Percentiles rank a stretch among this genome's conserved stretches.
These are phyloP conservation scores for Nibea albiflora DNA, from an alignment of 2,113 vertebrate species.

Conservation along the genomic window DNA sequence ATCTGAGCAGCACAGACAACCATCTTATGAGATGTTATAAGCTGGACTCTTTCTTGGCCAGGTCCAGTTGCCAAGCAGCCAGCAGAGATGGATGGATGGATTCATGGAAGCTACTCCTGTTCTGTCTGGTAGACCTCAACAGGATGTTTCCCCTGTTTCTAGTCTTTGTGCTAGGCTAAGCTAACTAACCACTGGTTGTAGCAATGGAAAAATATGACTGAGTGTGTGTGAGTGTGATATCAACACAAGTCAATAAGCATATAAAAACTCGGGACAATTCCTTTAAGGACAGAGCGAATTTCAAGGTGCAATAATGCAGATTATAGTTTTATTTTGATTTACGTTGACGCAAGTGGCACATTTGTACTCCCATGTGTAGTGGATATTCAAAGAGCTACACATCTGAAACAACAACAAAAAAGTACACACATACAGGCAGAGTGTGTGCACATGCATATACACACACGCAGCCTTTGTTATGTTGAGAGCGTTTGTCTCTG, in stretches of 20 bases:
- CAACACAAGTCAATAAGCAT: not conserved
- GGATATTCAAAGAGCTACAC: slow-evolving; percentile 61
- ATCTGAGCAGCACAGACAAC: no score
- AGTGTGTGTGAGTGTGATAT: no score
- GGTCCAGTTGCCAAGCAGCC: not conserved
- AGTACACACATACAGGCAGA: slow-evolving; percentile 31
- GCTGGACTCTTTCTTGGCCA: not conserved
- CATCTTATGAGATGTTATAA: not conserved
- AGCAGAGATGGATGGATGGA: no score
- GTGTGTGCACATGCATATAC: slow-evolving; percentile 54
- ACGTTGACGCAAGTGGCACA: slow-evolving; percentile 49
- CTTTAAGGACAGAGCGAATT: slow-evolving; percentile 19
- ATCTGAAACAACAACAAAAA: slow-evolving; percentile 50
- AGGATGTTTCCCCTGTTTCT: not conserved
- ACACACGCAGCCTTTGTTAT: slow-evolving; percentile 80
- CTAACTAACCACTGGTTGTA: not conserved
- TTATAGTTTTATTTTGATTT: slow-evolving; percentile 55
- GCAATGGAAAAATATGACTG: not conserved
- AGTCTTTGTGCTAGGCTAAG: not conserved
- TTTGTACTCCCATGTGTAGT: slow-evolving; percentile 57
- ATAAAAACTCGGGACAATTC: slow-evolving; percentile 9
- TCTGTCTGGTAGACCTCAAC: not conserved
- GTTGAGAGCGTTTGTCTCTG: slow-evolving; percentile 79
- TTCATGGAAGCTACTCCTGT: not conserved
- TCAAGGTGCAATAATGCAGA: slow-evolving; percentile 26